Conservation (phyloP, 2,888 invertebrate genomes). For the Pteria penguin region DNA sequence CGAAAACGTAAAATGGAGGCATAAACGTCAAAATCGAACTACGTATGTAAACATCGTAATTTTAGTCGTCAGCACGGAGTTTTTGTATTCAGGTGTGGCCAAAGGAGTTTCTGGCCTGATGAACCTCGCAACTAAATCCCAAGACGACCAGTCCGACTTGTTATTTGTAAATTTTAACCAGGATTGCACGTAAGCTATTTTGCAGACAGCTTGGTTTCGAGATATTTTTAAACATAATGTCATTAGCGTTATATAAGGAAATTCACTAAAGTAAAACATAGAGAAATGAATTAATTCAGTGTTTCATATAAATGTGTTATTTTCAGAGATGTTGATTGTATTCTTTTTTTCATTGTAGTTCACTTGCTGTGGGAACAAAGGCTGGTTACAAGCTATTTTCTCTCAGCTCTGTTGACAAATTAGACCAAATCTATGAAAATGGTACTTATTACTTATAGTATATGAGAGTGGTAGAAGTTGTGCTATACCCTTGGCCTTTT, state of each 20-base stretch:
- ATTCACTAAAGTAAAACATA: too few species aligned
- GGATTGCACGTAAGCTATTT: conserved; percentile 94
- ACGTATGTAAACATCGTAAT: too few species aligned
- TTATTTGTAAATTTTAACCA: conserved; percentile 98
- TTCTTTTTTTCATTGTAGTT: too few species aligned
- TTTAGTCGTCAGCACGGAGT: conserved; percentile 61
- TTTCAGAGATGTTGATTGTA: too few species aligned
- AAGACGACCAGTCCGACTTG: conserved; percentile 87
- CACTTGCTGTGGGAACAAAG: conserved; percentile 94
- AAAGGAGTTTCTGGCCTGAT: conserved; percentile 86
- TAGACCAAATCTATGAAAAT: conserved; percentile 94
- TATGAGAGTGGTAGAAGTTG: too few species aligned
- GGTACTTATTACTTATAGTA: conserved; percentile 81
- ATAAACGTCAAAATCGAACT: conserved; percentile 28
- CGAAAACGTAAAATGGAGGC: conserved; percentile 29
- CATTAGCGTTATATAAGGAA: too few species aligned
- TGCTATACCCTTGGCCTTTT: too few species aligned
- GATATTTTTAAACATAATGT: too few species aligned
- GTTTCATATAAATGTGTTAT: too few species aligned
- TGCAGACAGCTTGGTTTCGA: not conserved
- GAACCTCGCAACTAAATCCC: conserved; percentile 90
- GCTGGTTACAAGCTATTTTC: conserved; percentile 94
- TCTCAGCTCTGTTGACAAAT: conserved; percentile 87
- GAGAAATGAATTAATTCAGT: too few species aligned
- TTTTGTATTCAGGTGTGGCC: conserved; percentile 63